A percentile compares a stretch with the other conserved stretches of the same genome.
These are phyloP conservation scores for Chelon auratus DNA, from an alignment of 2,797 vertebrate species.

Conservation along the genomic window DNA sequence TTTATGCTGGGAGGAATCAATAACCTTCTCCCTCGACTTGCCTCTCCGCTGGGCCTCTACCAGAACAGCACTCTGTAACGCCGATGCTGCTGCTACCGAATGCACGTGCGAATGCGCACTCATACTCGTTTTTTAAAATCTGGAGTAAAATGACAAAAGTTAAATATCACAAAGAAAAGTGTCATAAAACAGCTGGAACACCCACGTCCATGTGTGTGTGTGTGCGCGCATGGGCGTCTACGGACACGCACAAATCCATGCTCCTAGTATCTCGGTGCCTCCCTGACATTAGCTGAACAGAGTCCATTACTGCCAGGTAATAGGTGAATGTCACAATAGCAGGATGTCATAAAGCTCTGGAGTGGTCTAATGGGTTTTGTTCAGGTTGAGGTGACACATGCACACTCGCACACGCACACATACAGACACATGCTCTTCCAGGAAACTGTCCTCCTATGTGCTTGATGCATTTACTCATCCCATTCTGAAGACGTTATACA, in stretches of 20 bases:
- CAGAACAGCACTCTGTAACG: constrained; percentile 22
- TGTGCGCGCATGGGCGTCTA: not conserved
- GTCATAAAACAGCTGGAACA: constrained; percentile 25
- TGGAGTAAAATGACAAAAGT: not conserved
- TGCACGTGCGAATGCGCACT: constrained; percentile 17
- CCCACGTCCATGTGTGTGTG: not conserved
- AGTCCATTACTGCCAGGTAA: constrained; percentile 86
- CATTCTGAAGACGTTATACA: constrained; percentile 65
- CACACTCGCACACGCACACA: constrained; percentile 49
- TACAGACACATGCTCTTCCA: constrained; percentile 62
- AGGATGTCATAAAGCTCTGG: constrained; percentile 85
- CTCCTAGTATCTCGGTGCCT: constrained; percentile 47
- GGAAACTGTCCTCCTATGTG: constrained; percentile 59
- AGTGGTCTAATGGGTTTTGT: constrained; percentile 86
- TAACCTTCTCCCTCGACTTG: constrained; percentile 63
- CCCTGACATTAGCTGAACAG: constrained; percentile 78
- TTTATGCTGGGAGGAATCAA: constrained; percentile 69
- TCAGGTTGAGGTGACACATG: constrained; percentile 81
- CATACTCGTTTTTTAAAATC: not conserved
- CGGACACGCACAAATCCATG: constrained; percentile 12
- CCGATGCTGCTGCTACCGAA: constrained; percentile 33
- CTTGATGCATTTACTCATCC: constrained; percentile 65
- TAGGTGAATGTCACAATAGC: constrained; percentile 84
- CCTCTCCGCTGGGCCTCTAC: constrained; percentile 37
- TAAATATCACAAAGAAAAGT: constrained; percentile 12